These are phyloP conservation scores for Bathybates hornii DNA, from an alignment of 2,113 vertebrate species.

Conservation along the genomic window DNA sequence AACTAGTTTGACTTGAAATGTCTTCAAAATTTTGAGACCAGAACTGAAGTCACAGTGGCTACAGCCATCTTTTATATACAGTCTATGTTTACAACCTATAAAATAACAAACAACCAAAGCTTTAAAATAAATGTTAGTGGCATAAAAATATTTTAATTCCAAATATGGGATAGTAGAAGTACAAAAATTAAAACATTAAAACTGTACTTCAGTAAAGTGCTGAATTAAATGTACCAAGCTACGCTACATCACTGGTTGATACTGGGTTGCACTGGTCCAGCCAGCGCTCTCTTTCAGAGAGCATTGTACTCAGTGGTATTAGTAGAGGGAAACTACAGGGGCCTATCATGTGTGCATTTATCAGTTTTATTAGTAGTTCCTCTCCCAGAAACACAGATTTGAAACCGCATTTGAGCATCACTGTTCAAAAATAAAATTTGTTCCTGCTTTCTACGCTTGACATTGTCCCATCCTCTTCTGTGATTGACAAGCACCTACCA, in stretches of 20 bases:
- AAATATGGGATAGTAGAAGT: neutral
- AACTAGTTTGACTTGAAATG: neutral
- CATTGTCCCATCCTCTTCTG: neutral
- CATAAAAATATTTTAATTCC: neutral
- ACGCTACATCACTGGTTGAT: neutral
- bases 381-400: neutral
- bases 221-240: neutral
- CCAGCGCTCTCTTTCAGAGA: neutral
- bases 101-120: neutral
- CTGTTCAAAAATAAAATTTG: neutral
- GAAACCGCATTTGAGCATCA: neutral
- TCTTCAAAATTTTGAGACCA: neutral
- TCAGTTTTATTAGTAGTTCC: neutral
- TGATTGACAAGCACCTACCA: conserved; percentile 2
- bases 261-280: neutral
- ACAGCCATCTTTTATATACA: neutral
- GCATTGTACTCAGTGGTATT: neutral
- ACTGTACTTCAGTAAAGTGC: neutral
- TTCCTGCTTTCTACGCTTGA: neutral
- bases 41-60: neutral
- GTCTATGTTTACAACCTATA: neutral
- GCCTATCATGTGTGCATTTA: neutral
- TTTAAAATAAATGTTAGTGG: neutral
- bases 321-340: neutral
- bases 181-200: neutral